Percentiles rank a stretch among this genome's conserved stretches.
These are phyloP conservation scores for Vidua chalybeata DNA, from an alignment of 2,113 vertebrate genomes.

Conservation along the genomic window DNA sequence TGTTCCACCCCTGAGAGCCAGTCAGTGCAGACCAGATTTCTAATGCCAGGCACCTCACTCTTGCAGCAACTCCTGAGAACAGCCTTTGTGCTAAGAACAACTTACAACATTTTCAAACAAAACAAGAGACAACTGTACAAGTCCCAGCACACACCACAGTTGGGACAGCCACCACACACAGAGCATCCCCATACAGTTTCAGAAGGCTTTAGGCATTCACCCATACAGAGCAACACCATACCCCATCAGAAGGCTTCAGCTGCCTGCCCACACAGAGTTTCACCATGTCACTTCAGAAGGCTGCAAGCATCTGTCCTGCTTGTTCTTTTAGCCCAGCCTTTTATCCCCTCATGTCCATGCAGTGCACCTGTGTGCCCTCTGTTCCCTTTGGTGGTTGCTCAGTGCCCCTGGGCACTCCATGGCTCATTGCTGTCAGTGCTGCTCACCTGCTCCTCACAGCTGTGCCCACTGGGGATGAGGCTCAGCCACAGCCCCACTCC, in stretches of 20 bases:
- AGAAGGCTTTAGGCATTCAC: not conserved
- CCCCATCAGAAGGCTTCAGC: not conserved
- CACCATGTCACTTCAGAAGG: not conserved
- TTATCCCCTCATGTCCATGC: not conserved
- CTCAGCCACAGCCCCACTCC: too few relatives aligned
- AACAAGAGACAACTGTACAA: not conserved
- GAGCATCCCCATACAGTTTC: not conserved
- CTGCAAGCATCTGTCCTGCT: not conserved
- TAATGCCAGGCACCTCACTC: not conserved
- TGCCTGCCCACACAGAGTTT: not conserved
- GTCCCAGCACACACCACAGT: not conserved
- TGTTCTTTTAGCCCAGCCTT: fast-evolving
- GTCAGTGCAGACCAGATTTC: not conserved
- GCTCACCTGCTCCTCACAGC: not conserved
- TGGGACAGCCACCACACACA: not conserved
- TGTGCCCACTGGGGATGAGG: not conserved
- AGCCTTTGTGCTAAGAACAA: not conserved
- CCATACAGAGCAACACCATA: not conserved
- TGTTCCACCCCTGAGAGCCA: not conserved
- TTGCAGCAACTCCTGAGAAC: not conserved
- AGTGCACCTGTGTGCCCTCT: not conserved
- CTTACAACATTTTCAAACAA: not conserved
- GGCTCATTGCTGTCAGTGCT: not conserved
- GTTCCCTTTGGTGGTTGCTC: not conserved
- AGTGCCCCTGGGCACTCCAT: not conserved